Conservation (phyloP, 2,888 invertebrate genomes). For the Hydrotaea diabolus region DNA sequence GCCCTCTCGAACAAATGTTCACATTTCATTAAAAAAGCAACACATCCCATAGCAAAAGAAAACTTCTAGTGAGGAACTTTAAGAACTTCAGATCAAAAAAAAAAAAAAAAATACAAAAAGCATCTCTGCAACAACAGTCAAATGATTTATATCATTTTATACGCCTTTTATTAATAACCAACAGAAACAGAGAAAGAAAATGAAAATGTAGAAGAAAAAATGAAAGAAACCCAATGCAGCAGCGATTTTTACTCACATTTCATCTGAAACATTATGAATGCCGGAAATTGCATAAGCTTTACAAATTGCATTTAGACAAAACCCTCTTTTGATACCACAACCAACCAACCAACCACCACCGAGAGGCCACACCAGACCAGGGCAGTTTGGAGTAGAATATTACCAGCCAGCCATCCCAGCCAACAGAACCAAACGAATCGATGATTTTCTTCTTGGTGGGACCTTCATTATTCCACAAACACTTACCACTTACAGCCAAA, state of each 20-base stretch:
- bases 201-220: too few species aligned
- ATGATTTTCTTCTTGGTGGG: not conserved
- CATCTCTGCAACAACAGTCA: not conserved
- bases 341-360: too few species aligned
- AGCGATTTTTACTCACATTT: not conserved
- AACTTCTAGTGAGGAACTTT: constrained; percentile 16
- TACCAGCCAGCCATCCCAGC: not conserved
- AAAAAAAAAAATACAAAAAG: too few species aligned
- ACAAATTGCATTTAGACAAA: constrained; percentile 42
- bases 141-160: constrained; percentile 31
- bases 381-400: not conserved
- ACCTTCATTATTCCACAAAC: not conserved
- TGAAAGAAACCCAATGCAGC: not conserved
- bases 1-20: not conserved
- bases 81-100: too few species aligned
- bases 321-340: constrained; percentile 13
- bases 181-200: not conserved
- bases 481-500: not conserved
- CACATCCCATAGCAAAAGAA: not conserved
- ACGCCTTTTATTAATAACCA: constrained; percentile 20
- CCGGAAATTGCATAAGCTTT: constrained; percentile 75
- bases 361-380: not conserved
- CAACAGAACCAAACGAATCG: not conserved
- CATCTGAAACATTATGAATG: constrained; percentile 73
- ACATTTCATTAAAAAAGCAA: constrained; percentile 1